Conservation (phyloP, 1,140 invertebrate species). For the Drosophila pseudoananassae region DNA sequence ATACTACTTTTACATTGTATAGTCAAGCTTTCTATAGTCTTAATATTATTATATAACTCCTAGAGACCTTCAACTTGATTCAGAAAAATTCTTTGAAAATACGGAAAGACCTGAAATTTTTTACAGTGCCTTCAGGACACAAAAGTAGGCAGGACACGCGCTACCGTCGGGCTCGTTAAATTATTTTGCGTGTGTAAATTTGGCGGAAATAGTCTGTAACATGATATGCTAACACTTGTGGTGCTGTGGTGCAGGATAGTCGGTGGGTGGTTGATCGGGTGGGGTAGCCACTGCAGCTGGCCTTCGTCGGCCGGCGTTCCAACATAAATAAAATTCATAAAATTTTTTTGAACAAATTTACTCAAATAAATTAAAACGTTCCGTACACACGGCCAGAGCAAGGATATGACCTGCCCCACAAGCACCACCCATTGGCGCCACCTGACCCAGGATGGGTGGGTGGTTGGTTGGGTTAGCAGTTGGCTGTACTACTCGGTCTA, state of each 20-base stretch:
- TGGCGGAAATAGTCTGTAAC: conserved; percentile 82
- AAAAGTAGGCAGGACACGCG: conserved; percentile 27
- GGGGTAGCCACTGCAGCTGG: neutral
- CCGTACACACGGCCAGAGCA: neutral
- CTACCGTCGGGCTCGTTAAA: conserved; percentile 58
- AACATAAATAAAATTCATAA: conserved; percentile 78
- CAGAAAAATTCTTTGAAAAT: no score
- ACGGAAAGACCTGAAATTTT: neutral
- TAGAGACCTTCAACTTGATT: no score
- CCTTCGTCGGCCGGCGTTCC: conserved; percentile 6
- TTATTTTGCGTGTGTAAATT: conserved; percentile 83
- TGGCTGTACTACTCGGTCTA: conserved; percentile 8
- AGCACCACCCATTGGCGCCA: neutral
- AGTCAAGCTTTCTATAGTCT: no score
- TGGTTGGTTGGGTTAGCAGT: neutral
- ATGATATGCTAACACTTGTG: conserved; percentile 81
- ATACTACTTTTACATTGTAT: no score
- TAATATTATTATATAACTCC: no score
- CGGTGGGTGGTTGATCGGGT: neutral
- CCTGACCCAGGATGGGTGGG: conserved; percentile 20
- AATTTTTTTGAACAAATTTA: conserved; percentile 73
- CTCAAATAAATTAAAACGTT: conserved; percentile 80
- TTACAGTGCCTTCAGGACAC: conserved; percentile 1
- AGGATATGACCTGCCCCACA: neutral
- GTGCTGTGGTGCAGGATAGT: conserved; percentile 12